Base-by-base conservation (phyloP, 2,888 invertebrate genomes). In the Lasius fuliginosus region DNA sequence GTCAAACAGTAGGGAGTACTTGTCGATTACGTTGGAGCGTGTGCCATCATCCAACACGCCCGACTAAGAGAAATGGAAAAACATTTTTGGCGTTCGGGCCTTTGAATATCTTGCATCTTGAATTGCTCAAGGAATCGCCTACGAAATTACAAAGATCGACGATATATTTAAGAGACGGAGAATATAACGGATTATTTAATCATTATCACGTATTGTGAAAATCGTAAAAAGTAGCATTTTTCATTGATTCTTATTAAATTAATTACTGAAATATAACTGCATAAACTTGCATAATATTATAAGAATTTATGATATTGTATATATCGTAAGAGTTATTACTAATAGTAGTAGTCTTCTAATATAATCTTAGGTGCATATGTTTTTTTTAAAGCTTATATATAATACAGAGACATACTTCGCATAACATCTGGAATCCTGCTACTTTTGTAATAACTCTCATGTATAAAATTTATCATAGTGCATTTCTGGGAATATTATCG, bases 1-100 rank as follows among this genome's bases (percentile, higher is more conserved):
- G 92, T 92, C 92, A 92, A 92, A 92, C 92, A 92, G 87, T 77
- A 87, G 87, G 87, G 88, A 83, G 86, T 88, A 91, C 90, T 91
- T 88, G 92, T 92, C 92, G 89, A 90, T 91, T 86, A 85, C 71
- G 69, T 77, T 46, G 53, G n/a, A 83, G 82, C 74, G 77, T 82
- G 82, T 82, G 33, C 56, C 60, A 64, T 82, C 84, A 65, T 58
- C 74, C 62, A 76, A 68, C 62, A 75, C 62, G 68, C 36, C 27
- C 49, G 62, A 68, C 67, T 42, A 42, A 82, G 30, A 62, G 46
- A 82, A 85, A 60, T 73, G 68, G 74, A 67, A 53, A 58, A 56
- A 83, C 71, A 64, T 67, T 79, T 82, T 82, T 58, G 36, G 46
- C 67, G 33, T 42, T 71, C 53, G 23, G 23, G 46, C 30, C 46